phyloP scores from a whole-genome alignment of 2,888 invertebrate species.

The Tromatobia lineatoria region DNA sequence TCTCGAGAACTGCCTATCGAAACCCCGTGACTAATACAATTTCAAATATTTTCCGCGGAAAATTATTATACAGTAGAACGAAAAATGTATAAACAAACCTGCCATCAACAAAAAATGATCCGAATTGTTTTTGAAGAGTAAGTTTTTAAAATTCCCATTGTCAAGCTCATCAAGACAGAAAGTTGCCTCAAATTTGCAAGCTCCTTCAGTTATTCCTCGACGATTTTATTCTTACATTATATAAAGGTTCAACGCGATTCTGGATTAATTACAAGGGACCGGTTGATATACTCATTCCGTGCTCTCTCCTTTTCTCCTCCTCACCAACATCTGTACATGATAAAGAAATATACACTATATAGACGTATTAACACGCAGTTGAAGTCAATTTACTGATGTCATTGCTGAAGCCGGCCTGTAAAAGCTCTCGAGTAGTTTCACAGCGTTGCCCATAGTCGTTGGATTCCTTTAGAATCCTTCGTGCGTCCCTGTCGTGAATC shows the following conservation, averaged over 20 bases:
- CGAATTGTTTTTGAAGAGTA: too few relatives aligned
- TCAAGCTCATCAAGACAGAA: neutral
- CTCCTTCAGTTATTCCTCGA: conserved; percentile 4
- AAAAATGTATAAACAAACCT: too few relatives aligned
- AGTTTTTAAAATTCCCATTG: too few relatives aligned
- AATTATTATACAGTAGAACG: too few relatives aligned
- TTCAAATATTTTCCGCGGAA: too few relatives aligned
- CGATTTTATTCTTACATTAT: conserved; percentile 36
- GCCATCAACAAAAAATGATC: too few relatives aligned
- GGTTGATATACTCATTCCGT: conserved; percentile 13
- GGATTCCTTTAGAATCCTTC: conserved; percentile 28
- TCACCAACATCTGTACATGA: conserved; percentile 58
- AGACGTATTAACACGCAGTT: conserved; percentile 54
- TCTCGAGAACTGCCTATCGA: too few relatives aligned
- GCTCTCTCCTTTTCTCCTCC: conserved; percentile 2
- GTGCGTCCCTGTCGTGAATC: neutral
- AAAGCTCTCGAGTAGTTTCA: conserved; percentile 22
- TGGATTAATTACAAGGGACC: conserved; percentile 64
- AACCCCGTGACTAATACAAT: too few relatives aligned
- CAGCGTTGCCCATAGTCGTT: conserved; percentile 1
- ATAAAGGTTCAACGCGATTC: conserved; percentile 45
- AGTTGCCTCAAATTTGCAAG: neutral
- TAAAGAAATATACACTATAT: conserved; percentile 64
- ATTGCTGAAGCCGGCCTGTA: conserved; percentile 8
- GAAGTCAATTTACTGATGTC: conserved; percentile 35